Evolutionary conservation across 1,140 invertebrate species (phyloP).

Genomic region (Drosophila rhopaloa): DNA sequence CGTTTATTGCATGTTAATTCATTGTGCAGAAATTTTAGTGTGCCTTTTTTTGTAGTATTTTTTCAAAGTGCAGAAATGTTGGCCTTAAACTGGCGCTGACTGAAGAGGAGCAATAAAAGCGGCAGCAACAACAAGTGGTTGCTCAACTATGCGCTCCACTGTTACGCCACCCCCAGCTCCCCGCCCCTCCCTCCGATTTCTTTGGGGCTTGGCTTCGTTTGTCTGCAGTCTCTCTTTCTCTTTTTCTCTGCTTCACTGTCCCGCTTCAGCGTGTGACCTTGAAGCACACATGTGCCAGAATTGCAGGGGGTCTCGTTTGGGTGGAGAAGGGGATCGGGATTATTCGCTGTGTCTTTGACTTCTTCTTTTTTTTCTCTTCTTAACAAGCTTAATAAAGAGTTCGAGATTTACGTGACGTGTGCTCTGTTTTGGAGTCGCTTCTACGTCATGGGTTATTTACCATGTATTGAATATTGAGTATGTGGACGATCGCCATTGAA

Average conservation of each 20-base stretch:
- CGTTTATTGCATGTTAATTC: too few species aligned
- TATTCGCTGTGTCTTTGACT: constrained; percentile 15
- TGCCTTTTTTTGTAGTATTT: too few species aligned
- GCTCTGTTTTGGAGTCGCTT: constrained; percentile 1
- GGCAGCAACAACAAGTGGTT: constrained; percentile 75
- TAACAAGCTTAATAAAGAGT: constrained; percentile 29
- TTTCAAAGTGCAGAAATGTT: constrained; percentile 28
- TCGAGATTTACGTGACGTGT: constrained; percentile 28
- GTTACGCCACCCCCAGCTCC: constrained; percentile 22
- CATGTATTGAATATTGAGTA: neutral
- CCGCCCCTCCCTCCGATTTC: neutral
- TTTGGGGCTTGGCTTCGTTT: constrained; percentile 59
- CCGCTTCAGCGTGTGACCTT: constrained; percentile 64
- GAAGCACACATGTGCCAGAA: constrained; percentile 65
- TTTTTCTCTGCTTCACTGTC: constrained; percentile 16
- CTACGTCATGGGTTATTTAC: neutral
- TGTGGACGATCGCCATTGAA: neutral
- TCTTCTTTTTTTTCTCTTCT: neutral
- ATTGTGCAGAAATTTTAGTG: too few species aligned
- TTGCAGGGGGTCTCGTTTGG: constrained; percentile 41
- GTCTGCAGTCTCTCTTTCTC: constrained; percentile 30
- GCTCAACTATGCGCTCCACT: constrained; percentile 68
- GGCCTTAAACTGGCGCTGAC: constrained; percentile 50
- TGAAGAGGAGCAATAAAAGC: constrained; percentile 51
- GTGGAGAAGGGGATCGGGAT: constrained; percentile 5